Percentiles rank a stretch among this genome's conserved stretches.
Conservation (phyloP, 1,140 invertebrate genomes). For the Cydia strobilella region DNA sequence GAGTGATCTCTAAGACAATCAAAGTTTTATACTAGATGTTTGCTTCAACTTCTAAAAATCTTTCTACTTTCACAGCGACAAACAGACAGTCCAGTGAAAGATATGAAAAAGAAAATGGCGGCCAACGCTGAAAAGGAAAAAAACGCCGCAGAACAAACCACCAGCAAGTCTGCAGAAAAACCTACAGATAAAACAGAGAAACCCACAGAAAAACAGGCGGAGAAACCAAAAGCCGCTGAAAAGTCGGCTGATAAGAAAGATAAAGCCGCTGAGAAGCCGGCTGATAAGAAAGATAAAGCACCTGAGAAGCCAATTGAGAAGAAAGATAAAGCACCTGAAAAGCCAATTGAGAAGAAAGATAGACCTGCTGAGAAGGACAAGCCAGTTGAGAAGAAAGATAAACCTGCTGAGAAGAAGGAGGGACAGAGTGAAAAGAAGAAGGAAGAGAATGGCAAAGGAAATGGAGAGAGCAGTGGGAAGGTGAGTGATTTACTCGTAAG, state of each 20-base stretch:
- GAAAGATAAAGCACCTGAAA: slow-evolving; percentile 40
- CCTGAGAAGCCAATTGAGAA: slow-evolving; percentile 34
- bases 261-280: slow-evolving; percentile 39
- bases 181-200: slow-evolving; percentile 35
- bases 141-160: slow-evolving; percentile 47
- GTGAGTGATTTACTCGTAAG: slow-evolving; percentile 38
- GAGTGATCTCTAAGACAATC: too few species aligned
- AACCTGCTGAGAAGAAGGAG: slow-evolving; percentile 26
- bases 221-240: slow-evolving; percentile 38
- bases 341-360: slow-evolving; percentile 36
- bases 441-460: slow-evolving; percentile 48
- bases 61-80: slow-evolving; percentile 47
- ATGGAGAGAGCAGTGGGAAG: slow-evolving; percentile 62
- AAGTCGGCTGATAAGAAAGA: slow-evolving; percentile 38
- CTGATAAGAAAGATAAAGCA: slow-evolving; percentile 34
- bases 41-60: neutral
- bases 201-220: slow-evolving; percentile 39
- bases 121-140: slow-evolving; percentile 72
- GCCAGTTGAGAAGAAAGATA: slow-evolving; percentile 40
- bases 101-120: slow-evolving; percentile 74
- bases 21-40: too few species aligned
- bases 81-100: slow-evolving; percentile 67
- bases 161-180: slow-evolving; percentile 46
- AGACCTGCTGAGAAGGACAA: slow-evolving; percentile 41
- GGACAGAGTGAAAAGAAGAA: slow-evolving; percentile 25